Evolutionary conservation across 2,888 invertebrate genomes (phyloP).

Genomic region (Nasonovia ribisnigri): DNA sequence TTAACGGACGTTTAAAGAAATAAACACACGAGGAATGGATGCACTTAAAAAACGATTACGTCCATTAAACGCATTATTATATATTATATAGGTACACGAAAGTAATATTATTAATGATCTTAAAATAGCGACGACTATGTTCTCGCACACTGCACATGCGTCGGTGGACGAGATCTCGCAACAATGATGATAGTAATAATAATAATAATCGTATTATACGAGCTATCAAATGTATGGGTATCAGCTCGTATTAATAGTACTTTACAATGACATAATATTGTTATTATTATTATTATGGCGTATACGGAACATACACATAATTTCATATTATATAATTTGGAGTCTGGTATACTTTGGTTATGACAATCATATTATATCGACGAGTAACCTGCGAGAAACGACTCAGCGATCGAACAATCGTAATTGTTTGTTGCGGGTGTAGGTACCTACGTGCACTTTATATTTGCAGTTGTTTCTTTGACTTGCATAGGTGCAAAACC

Average conservation of each 20-base stretch:
- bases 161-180: background rate
- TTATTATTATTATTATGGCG: background rate
- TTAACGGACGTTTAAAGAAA: constrained; percentile 47
- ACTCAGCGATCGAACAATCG: background rate
- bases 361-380: background rate
- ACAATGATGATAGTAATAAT: background rate
- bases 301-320: background rate
- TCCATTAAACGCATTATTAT: background rate
- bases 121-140: constrained; percentile 28
- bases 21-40: constrained; percentile 13
- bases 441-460: no score
- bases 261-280: background rate
- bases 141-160: background rate
- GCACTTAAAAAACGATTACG: constrained; percentile 60
- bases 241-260: background rate
- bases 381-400: background rate
- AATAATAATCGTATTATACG: background rate
- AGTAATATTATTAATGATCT: constrained; percentile 35
- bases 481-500: no score
- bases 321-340: background rate
- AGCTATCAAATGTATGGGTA: background rate
- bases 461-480: no score
- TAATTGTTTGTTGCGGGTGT: background rate
- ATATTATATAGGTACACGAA: background rate
- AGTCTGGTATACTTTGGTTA: background rate